phyloP scores from a whole-genome alignment of 2,797 vertebrate genomes.

The Toxotes lorentzi region DNA sequence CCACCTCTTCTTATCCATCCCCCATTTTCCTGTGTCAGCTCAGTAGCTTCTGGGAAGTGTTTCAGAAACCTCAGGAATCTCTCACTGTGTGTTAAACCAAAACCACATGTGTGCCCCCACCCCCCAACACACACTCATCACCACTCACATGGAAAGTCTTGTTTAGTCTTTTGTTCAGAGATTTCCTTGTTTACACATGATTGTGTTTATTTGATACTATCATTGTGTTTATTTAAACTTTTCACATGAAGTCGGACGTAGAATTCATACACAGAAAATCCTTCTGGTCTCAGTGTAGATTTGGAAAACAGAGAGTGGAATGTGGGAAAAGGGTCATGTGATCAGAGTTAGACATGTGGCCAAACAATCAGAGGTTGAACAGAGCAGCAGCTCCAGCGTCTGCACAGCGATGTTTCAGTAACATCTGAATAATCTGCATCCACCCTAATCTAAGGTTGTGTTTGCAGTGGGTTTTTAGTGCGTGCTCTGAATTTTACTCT shows the following conservation, averaged over 20 bases:
- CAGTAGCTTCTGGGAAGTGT: neutral
- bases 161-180: too few relatives aligned
- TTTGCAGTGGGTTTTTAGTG: neutral
- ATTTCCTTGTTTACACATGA: too few relatives aligned
- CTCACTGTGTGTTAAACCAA: constrained; percentile 34
- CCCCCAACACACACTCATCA: neutral
- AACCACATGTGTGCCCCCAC: constrained; percentile 32
- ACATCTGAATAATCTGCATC: neutral
- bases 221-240: too few relatives aligned
- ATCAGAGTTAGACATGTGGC: neutral
- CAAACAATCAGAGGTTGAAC: neutral
- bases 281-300: neutral
- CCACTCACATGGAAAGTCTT: neutral
- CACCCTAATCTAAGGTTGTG: neutral
- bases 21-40: neutral
- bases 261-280: neutral
- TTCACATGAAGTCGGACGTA: too few relatives aligned
- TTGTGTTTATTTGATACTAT: too few relatives aligned
- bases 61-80: constrained; percentile 45
- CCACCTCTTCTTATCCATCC: neutral
- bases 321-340: neutral
- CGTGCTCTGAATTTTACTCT: neutral
- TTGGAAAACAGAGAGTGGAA: neutral
- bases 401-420: too few relatives aligned
- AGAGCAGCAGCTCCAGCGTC: neutral